Evolutionary conservation across 2,888 invertebrate species (phyloP).

Genomic region (Neelides folsomi): DNA sequence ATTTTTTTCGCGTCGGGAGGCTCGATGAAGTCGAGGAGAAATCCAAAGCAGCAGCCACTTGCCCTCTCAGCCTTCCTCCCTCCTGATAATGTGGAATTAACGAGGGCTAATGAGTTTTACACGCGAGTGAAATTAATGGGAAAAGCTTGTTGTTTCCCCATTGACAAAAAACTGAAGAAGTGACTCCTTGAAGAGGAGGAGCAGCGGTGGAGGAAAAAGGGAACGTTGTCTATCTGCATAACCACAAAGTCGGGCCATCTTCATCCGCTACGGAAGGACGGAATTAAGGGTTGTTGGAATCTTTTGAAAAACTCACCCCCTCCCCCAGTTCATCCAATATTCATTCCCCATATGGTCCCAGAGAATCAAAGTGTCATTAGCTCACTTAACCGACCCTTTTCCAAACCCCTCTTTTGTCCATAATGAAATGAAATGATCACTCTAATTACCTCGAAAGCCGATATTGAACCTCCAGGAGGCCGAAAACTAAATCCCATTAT

Average conservation of each 20-base stretch:
- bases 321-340: neutral
- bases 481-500: no score
- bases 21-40: neutral
- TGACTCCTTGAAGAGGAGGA: neutral
- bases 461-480: no score
- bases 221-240: no score
- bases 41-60: neutral
- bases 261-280: no score
- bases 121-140: conserved; percentile 34
- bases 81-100: conserved; percentile 32
- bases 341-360: neutral
- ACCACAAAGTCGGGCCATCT: no score
- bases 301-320: neutral
- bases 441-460: no score
- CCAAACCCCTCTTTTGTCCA: neutral
- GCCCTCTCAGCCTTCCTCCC: neutral
- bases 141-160: conserved; percentile 30
- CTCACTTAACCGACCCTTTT: neutral
- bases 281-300: no score
- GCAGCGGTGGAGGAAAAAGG: conserved; percentile 22
- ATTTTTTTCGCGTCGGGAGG: conserved; percentile 8
- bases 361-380: neutral
- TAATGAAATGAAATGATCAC: neutral
- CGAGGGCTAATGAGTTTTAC: conserved; percentile 33
- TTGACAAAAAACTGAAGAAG: conserved; percentile 14